Conservation (phyloP, 64 coral and sea anemone genomes). For the Montipora efflorescens region DNA sequence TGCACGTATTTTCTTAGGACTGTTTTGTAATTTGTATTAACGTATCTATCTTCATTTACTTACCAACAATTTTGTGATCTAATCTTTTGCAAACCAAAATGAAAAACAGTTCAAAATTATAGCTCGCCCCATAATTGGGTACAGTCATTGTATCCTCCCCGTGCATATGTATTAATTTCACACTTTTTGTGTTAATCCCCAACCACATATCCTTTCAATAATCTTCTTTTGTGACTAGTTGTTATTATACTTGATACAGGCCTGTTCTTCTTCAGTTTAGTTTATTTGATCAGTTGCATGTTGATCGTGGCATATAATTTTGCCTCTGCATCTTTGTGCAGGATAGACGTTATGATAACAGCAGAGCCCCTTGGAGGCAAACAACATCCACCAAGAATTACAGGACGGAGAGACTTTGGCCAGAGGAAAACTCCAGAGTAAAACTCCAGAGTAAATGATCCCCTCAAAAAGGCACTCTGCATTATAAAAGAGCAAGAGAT, state of each 20-base stretch:
- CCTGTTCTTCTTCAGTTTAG: constrained; percentile 19
- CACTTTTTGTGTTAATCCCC: too few relatives aligned
- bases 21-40: too few relatives aligned
- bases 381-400: constrained; percentile 56
- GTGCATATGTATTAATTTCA: too few relatives aligned
- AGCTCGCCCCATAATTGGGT: too few relatives aligned
- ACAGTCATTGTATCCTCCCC: too few relatives aligned
- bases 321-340: constrained; percentile 59
- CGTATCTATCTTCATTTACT: too few relatives aligned
- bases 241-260: not conserved
- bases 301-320: constrained; percentile 49
- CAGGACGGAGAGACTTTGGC: constrained; percentile 56
- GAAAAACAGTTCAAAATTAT: too few relatives aligned
- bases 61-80: too few relatives aligned
- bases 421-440: constrained; percentile 43
- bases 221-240: too few relatives aligned
- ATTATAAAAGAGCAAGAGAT: constrained; percentile 30
- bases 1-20: too few relatives aligned
- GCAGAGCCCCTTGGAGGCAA: constrained; percentile 53
- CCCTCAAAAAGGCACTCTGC: constrained; percentile 37
- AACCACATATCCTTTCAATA: too few relatives aligned
- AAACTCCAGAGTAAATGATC: constrained; percentile 48
- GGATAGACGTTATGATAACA: constrained; percentile 14
- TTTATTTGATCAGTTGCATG: constrained; percentile 39
- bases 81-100: too few relatives aligned